phyloP scores from a whole-genome alignment of 2,113 vertebrate species.

The Ahaetulla prasina region DNA sequence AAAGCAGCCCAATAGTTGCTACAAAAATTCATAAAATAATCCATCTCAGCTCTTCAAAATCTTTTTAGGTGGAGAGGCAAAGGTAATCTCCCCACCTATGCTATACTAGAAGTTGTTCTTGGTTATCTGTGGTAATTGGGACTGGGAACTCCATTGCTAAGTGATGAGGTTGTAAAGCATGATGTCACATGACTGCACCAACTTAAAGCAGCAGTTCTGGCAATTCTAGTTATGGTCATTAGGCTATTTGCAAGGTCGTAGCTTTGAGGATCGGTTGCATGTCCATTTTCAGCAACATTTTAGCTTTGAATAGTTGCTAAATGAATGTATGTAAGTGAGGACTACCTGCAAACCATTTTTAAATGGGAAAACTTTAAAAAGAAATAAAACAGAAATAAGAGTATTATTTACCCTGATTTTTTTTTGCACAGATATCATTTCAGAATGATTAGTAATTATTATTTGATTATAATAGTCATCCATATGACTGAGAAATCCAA shows the following conservation, averaged over 20 bases:
- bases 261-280: neutral
- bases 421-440: slow-evolving; percentile 54
- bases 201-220: neutral
- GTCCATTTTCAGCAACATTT: neutral
- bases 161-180: neutral
- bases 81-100: neutral
- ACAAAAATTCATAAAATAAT: neutral
- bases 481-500: slow-evolving; percentile 70
- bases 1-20: neutral
- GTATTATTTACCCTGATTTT: neutral
- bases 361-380: slow-evolving; percentile 46
- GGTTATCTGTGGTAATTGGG: neutral
- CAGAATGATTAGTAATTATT: slow-evolving; percentile 69
- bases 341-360: neutral
- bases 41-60: neutral
- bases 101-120: neutral
- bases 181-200: neutral
- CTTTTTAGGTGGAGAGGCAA: neutral
- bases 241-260: neutral
- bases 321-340: neutral
- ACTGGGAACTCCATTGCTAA: neutral
- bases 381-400: slow-evolving; percentile 58
- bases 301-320: neutral
- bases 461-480: slow-evolving; percentile 73
- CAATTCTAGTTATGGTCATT: neutral